Evolutionary conservation across 2,797 vertebrate genomes (phyloP).

Genomic region (Hydrophis major): DNA sequence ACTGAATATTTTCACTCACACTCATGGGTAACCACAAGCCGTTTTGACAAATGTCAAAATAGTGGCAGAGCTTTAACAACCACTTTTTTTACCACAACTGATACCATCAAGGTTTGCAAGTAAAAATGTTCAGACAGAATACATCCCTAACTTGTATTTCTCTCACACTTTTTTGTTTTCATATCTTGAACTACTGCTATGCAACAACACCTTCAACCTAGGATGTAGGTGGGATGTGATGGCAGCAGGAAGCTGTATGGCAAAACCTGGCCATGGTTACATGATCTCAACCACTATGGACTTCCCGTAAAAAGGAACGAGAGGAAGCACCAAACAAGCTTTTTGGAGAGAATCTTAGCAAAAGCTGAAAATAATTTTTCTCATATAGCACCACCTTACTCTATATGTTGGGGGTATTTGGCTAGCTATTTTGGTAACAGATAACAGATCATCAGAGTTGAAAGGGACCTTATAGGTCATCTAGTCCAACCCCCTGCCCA

Average conservation of each 20-base stretch:
- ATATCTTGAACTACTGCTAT: slow-evolving; percentile 47
- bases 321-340: neutral
- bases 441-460: no score
- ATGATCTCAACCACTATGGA: neutral
- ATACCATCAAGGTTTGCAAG: no score
- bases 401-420: neutral
- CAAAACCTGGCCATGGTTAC: neutral
- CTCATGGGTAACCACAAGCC: neutral
- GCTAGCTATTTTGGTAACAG: neutral
- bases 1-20: slow-evolving; percentile 54
- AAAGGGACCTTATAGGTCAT: no score
- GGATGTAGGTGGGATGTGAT: neutral
- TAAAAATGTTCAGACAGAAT: neutral
- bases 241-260: neutral
- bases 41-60: neutral
- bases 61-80: no score
- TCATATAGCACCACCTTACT: neutral
- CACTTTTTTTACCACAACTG: no score
- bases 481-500: no score
- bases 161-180: neutral
- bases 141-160: neutral
- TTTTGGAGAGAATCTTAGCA: neutral
- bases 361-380: neutral
- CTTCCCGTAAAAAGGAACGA: neutral
- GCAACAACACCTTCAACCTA: neutral